A percentile compares a stretch with the other conserved stretches of the same genome.
These are phyloP conservation scores for Rhinichthys klamathensis DNA, from an alignment of 2,113 vertebrate species.

Conservation along the genomic window DNA sequence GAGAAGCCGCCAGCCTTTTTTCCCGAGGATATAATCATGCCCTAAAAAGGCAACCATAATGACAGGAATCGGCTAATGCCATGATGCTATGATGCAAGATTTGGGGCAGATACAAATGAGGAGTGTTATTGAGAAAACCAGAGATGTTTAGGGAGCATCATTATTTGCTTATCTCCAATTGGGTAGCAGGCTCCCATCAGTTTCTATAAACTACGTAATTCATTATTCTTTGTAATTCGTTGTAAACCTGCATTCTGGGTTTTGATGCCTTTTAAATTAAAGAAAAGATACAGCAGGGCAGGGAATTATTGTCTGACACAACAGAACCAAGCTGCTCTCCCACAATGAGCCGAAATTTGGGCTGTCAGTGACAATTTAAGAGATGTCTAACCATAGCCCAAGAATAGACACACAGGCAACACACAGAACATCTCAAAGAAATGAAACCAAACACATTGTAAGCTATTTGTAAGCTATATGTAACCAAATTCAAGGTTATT, in stretches of 20 bases:
- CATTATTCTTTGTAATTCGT: background rate
- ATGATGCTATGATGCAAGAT: constrained; percentile 51
- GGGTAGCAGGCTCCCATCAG: background rate
- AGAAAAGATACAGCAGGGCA: too few species aligned
- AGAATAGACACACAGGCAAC: too few species aligned
- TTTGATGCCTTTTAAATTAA: too few species aligned
- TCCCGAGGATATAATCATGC: constrained; percentile 94
- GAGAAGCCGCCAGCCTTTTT: constrained; percentile 82
- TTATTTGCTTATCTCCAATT: background rate
- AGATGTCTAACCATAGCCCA: too few species aligned
- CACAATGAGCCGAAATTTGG: too few species aligned
- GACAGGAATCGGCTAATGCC: constrained; percentile 59
- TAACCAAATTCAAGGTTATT: too few species aligned
- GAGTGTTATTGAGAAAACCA: constrained; percentile 6
- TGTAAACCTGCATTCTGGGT: background rate
- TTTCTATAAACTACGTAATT: background rate
- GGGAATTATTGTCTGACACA: too few species aligned
- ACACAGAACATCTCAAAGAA: too few species aligned
- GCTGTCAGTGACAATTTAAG: too few species aligned
- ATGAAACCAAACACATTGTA: too few species aligned
- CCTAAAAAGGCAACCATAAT: constrained; percentile 83
- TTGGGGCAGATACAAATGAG: constrained; percentile 18
- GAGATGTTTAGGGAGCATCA: background rate
- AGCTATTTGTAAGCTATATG: too few species aligned
- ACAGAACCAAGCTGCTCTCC: too few species aligned